Base-by-base conservation (phyloP, 2,888 invertebrate genomes). In the Tipula helvola region DNA sequence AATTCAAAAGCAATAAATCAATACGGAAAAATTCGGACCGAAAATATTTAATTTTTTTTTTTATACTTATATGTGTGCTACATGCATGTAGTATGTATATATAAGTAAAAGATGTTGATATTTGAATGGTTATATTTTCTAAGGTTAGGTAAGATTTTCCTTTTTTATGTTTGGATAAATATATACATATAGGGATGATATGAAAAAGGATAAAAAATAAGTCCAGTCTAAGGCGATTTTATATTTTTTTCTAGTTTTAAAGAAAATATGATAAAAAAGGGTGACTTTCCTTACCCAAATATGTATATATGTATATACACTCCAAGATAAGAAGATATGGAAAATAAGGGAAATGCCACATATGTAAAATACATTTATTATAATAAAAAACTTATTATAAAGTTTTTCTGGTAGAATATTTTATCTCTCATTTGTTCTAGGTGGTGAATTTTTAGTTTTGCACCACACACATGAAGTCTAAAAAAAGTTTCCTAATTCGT, bases 1-100 rank as follows among this genome's bases (percentile, higher is more conserved):
- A 88, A 89, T 88, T 88, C 88, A 88, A 89, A 89, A 89, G 88
- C 89, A 89, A 89, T 89, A 89, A 89, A 89, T 89, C 89, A 89
- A 89, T 89, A 89, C 88, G 88, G 89, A 89, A 71, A 71, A 71
- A 71, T 88, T 71, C 71, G 71, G 71, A 28, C 71, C 71, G 71
- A 71, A 84, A n/a, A 84, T 84, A 84, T 39, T 39, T 84, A 84
- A 39, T 36, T 28, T 84, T n/a, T 84, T 84, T 36, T 28, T 84
- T n/a, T 84, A 5, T 84, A 7, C 39, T n/a, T 84, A 84, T 84
- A 83, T 83, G n/a, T 83, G 36, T 36, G 36, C 83, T 83, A 3
- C 10, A 44, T 44, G 10, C 13, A 83, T 36, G 36, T 71, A 71
- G n/a, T 36, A 10, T 84, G 39, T 36, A 83, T 16, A 83, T 39